Evolutionary conservation across 2,797 vertebrate genomes (phyloP).

Genomic region (Thalassophryne amazonica): DNA sequence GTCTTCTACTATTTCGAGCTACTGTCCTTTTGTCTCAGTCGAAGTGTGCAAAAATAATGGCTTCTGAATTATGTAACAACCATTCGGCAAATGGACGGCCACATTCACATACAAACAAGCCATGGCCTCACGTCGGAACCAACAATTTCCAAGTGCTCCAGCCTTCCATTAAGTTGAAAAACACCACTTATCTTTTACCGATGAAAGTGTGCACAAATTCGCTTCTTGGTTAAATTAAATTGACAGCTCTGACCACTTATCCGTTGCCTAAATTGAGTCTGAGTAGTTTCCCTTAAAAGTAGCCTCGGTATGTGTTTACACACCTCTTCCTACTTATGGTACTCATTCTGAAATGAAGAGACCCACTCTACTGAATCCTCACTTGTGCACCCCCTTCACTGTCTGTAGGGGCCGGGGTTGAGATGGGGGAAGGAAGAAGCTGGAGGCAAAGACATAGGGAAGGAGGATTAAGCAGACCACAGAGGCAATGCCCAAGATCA

Average conservation of each 20-base stretch:
- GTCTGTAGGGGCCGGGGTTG: constrained; percentile 17
- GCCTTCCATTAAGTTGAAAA: constrained; percentile 53
- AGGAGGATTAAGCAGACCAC: constrained; percentile 33
- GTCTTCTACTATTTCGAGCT: background rate
- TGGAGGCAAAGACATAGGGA: constrained; percentile 22
- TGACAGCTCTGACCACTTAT: constrained; percentile 36
- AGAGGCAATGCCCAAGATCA: constrained; percentile 21
- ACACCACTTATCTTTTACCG: constrained; percentile 45
- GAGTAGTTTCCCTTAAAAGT: constrained; percentile 25
- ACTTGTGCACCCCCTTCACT: constrained; percentile 40
- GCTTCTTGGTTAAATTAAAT: constrained; percentile 31
- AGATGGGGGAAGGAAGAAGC: constrained; percentile 12
- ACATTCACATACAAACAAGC: constrained; percentile 8
- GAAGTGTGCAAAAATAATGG: constrained; percentile 52
- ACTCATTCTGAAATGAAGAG: constrained; percentile 24
- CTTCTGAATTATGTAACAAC: constrained; percentile 69
- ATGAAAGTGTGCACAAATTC: constrained; percentile 10
- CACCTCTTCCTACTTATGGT: constrained; percentile 24
- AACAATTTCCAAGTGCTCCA: constrained; percentile 32
- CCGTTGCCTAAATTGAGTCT: constrained; percentile 32
- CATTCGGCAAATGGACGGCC: constrained; percentile 28
- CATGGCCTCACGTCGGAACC: constrained; percentile 14
- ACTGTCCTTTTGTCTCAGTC: constrained; percentile 16
- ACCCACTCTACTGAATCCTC: constrained; percentile 15
- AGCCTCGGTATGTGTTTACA: constrained; percentile 36